Evolutionary conservation across 2,797 vertebrate species (phyloP).

Genomic region (Sebastes oblongus): DNA sequence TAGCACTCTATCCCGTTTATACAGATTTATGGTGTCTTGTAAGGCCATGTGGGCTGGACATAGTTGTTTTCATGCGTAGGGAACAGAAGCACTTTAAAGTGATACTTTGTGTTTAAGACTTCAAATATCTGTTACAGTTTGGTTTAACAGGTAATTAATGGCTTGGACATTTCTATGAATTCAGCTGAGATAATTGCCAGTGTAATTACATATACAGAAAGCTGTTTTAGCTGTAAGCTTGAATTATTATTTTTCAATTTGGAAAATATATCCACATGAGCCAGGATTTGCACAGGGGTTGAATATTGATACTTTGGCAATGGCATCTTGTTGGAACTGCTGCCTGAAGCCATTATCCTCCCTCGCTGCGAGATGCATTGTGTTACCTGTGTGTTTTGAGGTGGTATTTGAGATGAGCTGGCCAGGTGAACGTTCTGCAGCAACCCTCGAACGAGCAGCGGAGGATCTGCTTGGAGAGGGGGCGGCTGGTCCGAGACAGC

Average conservation of each 20-base stretch:
- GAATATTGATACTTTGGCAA: neutral
- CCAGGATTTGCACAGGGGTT: neutral
- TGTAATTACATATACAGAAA: neutral
- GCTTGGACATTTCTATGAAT: neutral
- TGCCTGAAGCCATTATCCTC: neutral
- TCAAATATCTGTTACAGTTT: neutral
- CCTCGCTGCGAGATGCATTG: rapidly evolving
- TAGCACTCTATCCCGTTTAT: neutral
- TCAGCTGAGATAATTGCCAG: neutral
- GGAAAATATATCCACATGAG: neutral
- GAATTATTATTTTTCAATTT: conserved; percentile 1
- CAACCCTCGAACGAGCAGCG: conserved; percentile 96
- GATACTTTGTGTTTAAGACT: neutral
- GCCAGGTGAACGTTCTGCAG: conserved; percentile 94
- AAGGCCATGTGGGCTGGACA: neutral
- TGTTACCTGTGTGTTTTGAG: conserved; percentile 96
- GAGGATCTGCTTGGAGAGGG: conserved; percentile 89
- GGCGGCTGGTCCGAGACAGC: conserved; percentile 76
- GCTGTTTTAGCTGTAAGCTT: neutral
- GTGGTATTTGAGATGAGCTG: conserved; percentile 97
- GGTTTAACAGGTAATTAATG: neutral
- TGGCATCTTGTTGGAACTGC: neutral
- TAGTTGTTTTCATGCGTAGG: neutral
- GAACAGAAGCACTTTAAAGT: neutral
- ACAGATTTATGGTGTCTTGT: neutral